A percentile compares a stretch with the other conserved stretches of the same genome.
These are phyloP conservation scores for Merodon equestris DNA, from an alignment of 2,888 invertebrate species.

Conservation along the genomic window DNA sequence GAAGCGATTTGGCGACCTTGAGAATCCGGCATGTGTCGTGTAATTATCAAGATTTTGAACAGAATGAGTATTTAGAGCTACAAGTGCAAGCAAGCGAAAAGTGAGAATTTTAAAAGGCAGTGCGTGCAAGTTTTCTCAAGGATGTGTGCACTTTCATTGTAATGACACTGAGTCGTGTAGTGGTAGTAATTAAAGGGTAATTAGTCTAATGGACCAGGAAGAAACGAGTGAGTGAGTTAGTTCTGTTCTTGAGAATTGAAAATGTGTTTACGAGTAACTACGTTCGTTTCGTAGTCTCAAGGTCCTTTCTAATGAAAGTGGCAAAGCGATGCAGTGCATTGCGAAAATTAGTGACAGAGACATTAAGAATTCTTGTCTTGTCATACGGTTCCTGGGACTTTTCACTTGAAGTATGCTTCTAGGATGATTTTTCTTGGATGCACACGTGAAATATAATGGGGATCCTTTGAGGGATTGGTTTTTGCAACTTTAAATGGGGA, in stretches of 20 bases:
- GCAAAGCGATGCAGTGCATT: neutral
- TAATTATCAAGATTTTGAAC: conserved; percentile 44
- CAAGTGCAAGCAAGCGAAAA: neutral
- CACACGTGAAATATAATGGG: no score
- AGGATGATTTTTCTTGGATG: no score
- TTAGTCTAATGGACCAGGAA: conserved; percentile 57
- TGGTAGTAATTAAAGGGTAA: conserved; percentile 55
- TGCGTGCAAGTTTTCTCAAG: conserved; percentile 33
- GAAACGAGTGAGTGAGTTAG: conserved; percentile 17
- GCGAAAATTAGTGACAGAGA: neutral
- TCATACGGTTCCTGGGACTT: no score
- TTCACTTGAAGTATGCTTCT: no score
- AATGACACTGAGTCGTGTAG: conserved; percentile 17
- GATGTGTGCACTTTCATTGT: conserved; percentile 50
- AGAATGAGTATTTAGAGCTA: conserved; percentile 17
- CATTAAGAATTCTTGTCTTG: no score
- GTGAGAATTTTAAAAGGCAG: neutral
- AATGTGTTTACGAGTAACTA: conserved; percentile 2
- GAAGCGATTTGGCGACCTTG: conserved; percentile 57
- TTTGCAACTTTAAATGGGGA: no score
- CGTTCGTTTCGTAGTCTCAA: conserved; percentile 10
- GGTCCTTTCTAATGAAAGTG: conserved; percentile 20
- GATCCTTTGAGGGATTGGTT: no score
- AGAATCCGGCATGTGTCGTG: conserved; percentile 30
- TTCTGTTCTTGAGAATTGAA: conserved; percentile 6